Evolutionary conservation across 2,797 vertebrate species (phyloP).

Genomic region (Acanthopagrus latus): DNA sequence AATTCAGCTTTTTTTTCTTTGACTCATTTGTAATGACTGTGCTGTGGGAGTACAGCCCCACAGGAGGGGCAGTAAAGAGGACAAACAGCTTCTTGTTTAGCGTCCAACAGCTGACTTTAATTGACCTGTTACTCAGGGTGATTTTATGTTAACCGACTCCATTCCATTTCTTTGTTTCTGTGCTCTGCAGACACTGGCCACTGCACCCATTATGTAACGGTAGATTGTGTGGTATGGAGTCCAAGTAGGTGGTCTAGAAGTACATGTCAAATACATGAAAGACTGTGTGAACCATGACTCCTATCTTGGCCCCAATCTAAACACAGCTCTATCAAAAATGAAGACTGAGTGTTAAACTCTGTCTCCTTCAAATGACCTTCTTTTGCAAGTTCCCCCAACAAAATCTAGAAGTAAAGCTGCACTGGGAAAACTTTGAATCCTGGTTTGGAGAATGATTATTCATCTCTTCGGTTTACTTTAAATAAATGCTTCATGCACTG

Average conservation of each 20-base stretch:
- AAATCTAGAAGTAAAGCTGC: too few species aligned
- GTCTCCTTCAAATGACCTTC: neutral
- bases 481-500: neutral
- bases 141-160: neutral
- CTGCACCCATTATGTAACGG: neutral
- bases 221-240: slow-evolving; percentile 4
- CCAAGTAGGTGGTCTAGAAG: neutral
- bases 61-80: neutral
- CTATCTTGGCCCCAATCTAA: neutral
- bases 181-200: neutral
- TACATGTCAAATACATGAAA: neutral
- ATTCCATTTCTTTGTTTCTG: neutral
- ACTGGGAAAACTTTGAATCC: too few species aligned
- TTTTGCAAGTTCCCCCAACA: neutral
- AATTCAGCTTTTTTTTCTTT: neutral
- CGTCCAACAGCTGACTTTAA: neutral
- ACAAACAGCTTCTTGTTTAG: neutral
- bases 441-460: too few species aligned
- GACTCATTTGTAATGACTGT: neutral
- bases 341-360: neutral
- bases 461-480: neutral
- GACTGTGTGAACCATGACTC: neutral
- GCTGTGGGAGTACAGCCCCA: neutral
- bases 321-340: neutral
- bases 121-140: neutral